Evolutionary conservation across 2,797 vertebrate species (phyloP).

Genomic region (Distichodus sexfasciatus): DNA sequence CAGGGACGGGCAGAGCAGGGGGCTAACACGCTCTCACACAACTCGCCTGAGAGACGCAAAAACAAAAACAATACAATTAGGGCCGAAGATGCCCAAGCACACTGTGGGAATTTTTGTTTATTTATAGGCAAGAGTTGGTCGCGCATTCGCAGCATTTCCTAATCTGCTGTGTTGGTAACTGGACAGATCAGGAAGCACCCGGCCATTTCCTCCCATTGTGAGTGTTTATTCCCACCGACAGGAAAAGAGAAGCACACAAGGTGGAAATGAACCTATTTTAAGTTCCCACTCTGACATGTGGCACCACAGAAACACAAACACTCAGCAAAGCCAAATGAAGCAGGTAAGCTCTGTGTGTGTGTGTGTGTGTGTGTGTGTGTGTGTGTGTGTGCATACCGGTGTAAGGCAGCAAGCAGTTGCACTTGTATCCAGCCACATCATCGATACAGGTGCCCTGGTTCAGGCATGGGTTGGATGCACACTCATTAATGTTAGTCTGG

Average conservation of each 20-base stretch:
- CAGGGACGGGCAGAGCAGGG: slow-evolving; percentile 86
- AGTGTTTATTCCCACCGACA: slow-evolving; percentile 70
- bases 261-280: slow-evolving; percentile 36
- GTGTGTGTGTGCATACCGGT: slow-evolving; percentile 75
- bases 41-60: slow-evolving; percentile 74
- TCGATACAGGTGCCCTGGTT: slow-evolving; percentile 96
- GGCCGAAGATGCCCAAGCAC: neutral
- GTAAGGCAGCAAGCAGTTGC: slow-evolving; percentile 91
- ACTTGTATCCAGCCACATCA: slow-evolving; percentile 90
- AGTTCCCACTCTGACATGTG: slow-evolving; percentile 19
- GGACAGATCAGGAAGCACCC: slow-evolving; percentile 79
- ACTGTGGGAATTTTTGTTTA: no score
- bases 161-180: slow-evolving; percentile 82
- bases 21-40: slow-evolving; percentile 87
- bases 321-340: slow-evolving; percentile 8
- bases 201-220: slow-evolving; percentile 90
- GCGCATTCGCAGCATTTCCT: slow-evolving; percentile 34
- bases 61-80: neutral
- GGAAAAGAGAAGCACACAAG: slow-evolving; percentile 81
- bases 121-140: slow-evolving; percentile 14
- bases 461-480: slow-evolving; percentile 94
- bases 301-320: neutral
- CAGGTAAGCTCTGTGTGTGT: slow-evolving; percentile 11
- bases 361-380: neutral
- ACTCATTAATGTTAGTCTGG: slow-evolving; percentile 97